Evolutionary conservation across 2,797 vertebrate genomes (phyloP).

Genomic region (Dicrostonyx torquatus): DNA sequence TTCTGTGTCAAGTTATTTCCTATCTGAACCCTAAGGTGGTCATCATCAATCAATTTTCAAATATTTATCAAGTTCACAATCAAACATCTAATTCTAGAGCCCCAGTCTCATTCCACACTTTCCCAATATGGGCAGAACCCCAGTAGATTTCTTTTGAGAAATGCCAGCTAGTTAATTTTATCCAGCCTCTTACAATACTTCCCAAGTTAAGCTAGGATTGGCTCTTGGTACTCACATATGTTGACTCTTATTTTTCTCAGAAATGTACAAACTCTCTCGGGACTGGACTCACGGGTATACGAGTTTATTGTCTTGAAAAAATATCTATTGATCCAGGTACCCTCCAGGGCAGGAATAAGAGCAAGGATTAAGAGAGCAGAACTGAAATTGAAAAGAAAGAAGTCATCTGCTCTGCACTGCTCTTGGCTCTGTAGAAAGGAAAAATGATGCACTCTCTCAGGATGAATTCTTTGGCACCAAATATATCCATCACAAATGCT

Average conservation of each 20-base stretch:
- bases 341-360: not conserved
- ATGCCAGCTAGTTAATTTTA: not conserved
- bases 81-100: not conserved
- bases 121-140: not conserved
- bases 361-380: not conserved
- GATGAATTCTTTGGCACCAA: not conserved
- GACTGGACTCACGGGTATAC: not conserved
- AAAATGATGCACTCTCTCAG: conserved; percentile 2
- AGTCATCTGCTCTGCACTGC: not conserved
- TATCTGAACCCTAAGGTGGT: not conserved
- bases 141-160: not conserved
- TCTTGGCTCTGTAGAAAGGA: conserved; percentile 35
- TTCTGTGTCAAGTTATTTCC: conserved; percentile 25
- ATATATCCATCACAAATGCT: not conserved
- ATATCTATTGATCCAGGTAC: not conserved
- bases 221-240: not conserved
- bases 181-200: not conserved
- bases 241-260: conserved; percentile 22
- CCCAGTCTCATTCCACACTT: not conserved
- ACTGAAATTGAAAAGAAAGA: conserved; percentile 23
- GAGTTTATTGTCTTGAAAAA: not conserved
- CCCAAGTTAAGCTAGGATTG: not conserved
- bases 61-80: conserved; percentile 31
- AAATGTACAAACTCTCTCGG: conserved; percentile 24
- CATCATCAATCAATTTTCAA: conserved; percentile 30